Evolutionary conservation across 2,888 invertebrate genomes (phyloP).

Genomic region (Andrena bicolor): DNA sequence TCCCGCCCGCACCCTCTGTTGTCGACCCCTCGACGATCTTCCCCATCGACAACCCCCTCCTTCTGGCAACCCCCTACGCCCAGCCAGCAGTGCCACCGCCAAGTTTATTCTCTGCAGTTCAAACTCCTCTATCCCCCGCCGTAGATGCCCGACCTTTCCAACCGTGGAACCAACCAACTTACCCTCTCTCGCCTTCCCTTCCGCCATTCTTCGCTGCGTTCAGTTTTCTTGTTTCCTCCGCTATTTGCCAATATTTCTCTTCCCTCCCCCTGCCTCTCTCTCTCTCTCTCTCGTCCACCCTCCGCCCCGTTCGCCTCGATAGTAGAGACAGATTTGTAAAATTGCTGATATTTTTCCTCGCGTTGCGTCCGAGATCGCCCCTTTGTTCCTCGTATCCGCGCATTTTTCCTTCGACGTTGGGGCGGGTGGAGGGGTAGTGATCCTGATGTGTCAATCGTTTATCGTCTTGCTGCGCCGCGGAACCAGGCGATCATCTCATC

Average conservation of each 20-base stretch:
- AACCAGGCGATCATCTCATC: neutral
- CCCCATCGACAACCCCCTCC: slow-evolving; percentile 39
- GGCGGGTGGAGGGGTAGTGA: slow-evolving; percentile 1
- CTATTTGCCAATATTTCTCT: slow-evolving; percentile 79
- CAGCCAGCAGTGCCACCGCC: slow-evolving; percentile 49
- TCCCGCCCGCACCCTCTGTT: slow-evolving; percentile 54
- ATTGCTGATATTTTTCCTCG: slow-evolving; percentile 73
- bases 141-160: slow-evolving; percentile 62
- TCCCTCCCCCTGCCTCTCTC: neutral
- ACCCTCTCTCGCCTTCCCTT: slow-evolving; percentile 44
- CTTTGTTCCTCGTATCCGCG: slow-evolving; percentile 1
- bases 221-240: slow-evolving; percentile 75
- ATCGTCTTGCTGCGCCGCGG: neutral
- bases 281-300: neutral
- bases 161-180: slow-evolving; percentile 65
- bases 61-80: slow-evolving; percentile 12
- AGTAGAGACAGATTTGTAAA: slow-evolving; percentile 76
- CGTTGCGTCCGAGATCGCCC: slow-evolving; percentile 69
- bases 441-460: slow-evolving; percentile 38
- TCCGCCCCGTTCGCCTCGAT: slow-evolving; percentile 25
- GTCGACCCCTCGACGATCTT: slow-evolving; percentile 44
- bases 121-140: slow-evolving; percentile 72
- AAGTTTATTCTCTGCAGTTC: slow-evolving; percentile 72
- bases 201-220: slow-evolving; percentile 57
- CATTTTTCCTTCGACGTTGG: neutral